Conservation (phyloP, 2,797 vertebrate species). For the Distichodus sexfasciatus region DNA sequence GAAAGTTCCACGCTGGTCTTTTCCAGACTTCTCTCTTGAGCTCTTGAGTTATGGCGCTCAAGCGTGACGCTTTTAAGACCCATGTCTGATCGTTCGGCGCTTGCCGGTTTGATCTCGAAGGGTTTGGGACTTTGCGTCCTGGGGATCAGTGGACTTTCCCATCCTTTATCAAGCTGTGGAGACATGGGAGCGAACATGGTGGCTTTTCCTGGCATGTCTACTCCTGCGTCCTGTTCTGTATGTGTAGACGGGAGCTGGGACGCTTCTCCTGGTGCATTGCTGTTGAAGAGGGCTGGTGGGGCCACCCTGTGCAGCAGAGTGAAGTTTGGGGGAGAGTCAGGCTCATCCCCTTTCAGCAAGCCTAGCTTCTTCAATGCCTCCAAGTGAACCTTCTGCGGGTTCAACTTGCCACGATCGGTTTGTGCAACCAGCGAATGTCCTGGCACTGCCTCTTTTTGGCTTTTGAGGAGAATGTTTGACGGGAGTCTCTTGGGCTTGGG, state of each 20-base stretch:
- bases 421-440: slow-evolving; percentile 24
- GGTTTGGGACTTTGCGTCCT: slow-evolving; percentile 32
- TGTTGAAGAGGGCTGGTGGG: slow-evolving; percentile 47
- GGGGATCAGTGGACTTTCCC: slow-evolving; percentile 9
- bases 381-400: slow-evolving; percentile 71
- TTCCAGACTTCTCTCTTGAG: background rate
- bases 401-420: slow-evolving; percentile 47
- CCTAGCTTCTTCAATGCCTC: slow-evolving; percentile 90
- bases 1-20: background rate
- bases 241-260: background rate
- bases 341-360: slow-evolving; percentile 73
- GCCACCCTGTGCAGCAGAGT: slow-evolving; percentile 55
- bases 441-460: slow-evolving; percentile 52
- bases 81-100: slow-evolving; percentile 75
- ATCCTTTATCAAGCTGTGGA: slow-evolving; percentile 12
- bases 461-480: slow-evolving; percentile 85
- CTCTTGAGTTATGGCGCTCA: background rate
- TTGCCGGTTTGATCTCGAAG: slow-evolving; percentile 76
- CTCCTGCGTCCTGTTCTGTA: background rate
- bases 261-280: background rate
- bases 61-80: slow-evolving; percentile 69
- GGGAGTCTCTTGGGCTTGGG: slow-evolving; percentile 88
- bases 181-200: background rate
- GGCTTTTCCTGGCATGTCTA: background rate
- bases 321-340: slow-evolving; percentile 30